Evolutionary conservation across 2,888 invertebrate species (phyloP), one percentile per base, ranked within the genome.

Genomic region (Calameuta pallipes): DNA sequence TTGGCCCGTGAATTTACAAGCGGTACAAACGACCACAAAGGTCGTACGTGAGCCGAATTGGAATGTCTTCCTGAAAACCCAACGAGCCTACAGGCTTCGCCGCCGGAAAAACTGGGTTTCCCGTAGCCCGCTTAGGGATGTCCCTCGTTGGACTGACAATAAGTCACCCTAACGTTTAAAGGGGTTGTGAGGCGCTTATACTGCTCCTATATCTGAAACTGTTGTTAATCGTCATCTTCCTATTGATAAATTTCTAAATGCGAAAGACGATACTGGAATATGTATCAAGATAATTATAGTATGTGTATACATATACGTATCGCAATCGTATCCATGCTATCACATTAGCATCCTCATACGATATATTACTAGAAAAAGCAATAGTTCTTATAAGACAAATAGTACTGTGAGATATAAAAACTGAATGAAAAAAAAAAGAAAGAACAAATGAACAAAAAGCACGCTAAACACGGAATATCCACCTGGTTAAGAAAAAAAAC

Each of bases 1-100:
- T 87, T 87, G 82, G 83, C 75, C 79, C 74, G 76, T 56, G 56
- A 78, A 78, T 78, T 78, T 73, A 76, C 76, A 76, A 76, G 12
- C 75, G 30, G 75, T 75, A 75, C 56, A 75, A 15, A 69, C 71
- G 75, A 76, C 79, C 73, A 75, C 77, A 79, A 75, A 70, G 71
- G 69, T 76, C 79, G 76, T 69, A 70, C 68, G 74, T 70, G 36
- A 35, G 69, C 31, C n/a, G 73, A 41, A 68, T 75, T 77, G 34
- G 78, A 80, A 81, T 81, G 80, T 74, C 75, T 78, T 79, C 80
- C 77, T 78, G 80, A 73, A 75, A 80, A 74, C 77, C 78, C 37
- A 77, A 77, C 35, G 77, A 37, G 30, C 35, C 33, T 33, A 76
- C 78, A 77, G 34, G 34, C 41, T 56, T 0, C 41, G 23, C 4